Percentiles rank a stretch among this genome's conserved stretches.
These are phyloP conservation scores for Sebastes variabilis DNA, from an alignment of 2,797 vertebrate genomes.

Conservation along the genomic window DNA sequence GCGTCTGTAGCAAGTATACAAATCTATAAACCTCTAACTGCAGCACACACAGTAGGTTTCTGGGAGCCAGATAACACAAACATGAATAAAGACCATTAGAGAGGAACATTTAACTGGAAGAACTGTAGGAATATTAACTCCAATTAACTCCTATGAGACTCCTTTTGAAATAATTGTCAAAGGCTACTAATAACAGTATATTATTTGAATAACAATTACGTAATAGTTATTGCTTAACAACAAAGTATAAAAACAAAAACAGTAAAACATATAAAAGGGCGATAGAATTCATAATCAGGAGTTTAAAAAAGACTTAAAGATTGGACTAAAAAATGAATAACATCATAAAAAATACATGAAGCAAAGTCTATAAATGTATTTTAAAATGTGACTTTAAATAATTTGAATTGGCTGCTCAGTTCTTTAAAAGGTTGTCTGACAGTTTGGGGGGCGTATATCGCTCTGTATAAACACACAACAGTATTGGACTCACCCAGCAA, in stretches of 20 bases:
- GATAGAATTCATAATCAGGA: background rate
- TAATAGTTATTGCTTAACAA: background rate
- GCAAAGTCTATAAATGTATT: background rate
- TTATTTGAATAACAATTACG: background rate
- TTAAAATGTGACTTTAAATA: background rate
- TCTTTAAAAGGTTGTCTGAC: background rate
- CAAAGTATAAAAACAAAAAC: background rate
- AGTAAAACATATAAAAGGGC: background rate
- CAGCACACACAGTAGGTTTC: background rate
- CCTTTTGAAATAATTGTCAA: background rate
- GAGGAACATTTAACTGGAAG: background rate
- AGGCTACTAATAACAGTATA: background rate
- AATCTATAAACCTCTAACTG: background rate
- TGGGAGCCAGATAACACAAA: background rate
- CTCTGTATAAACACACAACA: background rate
- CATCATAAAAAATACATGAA: background rate
- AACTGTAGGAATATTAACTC: background rate
- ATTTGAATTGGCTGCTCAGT: background rate
- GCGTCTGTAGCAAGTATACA: background rate
- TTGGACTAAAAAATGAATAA: background rate
- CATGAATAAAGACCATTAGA: background rate
- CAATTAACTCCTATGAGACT: background rate
- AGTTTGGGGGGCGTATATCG: background rate
- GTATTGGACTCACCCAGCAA: conserved; percentile 87
- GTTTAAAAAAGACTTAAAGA: background rate